Evolutionary conservation across 2,113 vertebrate species (phyloP).

Genomic region (Chaetodon auriga): DNA sequence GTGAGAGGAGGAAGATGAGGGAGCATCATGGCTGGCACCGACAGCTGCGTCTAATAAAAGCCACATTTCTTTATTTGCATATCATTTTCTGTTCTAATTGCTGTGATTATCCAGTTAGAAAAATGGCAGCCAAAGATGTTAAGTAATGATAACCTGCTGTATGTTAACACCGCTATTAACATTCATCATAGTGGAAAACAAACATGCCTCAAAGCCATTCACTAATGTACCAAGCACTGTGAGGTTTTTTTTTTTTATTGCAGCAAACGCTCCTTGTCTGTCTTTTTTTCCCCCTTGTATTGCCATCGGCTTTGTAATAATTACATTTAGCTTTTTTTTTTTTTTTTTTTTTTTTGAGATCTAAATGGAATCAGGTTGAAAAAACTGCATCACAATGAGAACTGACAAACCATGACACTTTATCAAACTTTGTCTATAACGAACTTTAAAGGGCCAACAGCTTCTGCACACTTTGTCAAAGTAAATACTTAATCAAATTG

Average conservation of each 20-base stretch:
- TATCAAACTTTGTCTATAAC: slow-evolving; percentile 47
- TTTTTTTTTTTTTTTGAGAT: slow-evolving; percentile 22
- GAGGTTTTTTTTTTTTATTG: slow-evolving; percentile 3
- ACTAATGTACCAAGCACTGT: slow-evolving; percentile 14
- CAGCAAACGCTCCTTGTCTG: slow-evolving; percentile 4
- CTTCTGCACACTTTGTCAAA: not conserved
- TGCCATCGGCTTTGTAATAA: slow-evolving; percentile 40
- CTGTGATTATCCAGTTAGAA: slow-evolving; percentile 36
- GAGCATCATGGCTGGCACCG: slow-evolving; percentile 11
- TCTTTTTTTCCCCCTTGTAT: not conserved
- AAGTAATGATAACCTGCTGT: slow-evolving; percentile 37
- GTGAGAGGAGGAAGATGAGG: slow-evolving; percentile 36
- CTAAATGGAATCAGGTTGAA: slow-evolving; percentile 60
- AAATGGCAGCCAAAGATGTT: slow-evolving; percentile 23
- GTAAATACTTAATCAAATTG: slow-evolving; percentile 38
- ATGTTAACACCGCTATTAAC: slow-evolving; percentile 30
- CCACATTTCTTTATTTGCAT: slow-evolving; percentile 16
- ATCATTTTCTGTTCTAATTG: slow-evolving; percentile 31
- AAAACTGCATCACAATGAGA: slow-evolving; percentile 50
- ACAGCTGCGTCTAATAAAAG: slow-evolving; percentile 40
- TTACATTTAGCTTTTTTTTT: slow-evolving; percentile 44
- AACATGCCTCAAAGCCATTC: slow-evolving; percentile 30
- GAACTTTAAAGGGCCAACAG: slow-evolving; percentile 55
- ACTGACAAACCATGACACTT: slow-evolving; percentile 62
- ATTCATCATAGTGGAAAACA: slow-evolving; percentile 33